A percentile compares a stretch with the other conserved stretches of the same genome.
Conservation (phyloP, 2,113 vertebrate genomes). For the Australoheros scitulus region DNA sequence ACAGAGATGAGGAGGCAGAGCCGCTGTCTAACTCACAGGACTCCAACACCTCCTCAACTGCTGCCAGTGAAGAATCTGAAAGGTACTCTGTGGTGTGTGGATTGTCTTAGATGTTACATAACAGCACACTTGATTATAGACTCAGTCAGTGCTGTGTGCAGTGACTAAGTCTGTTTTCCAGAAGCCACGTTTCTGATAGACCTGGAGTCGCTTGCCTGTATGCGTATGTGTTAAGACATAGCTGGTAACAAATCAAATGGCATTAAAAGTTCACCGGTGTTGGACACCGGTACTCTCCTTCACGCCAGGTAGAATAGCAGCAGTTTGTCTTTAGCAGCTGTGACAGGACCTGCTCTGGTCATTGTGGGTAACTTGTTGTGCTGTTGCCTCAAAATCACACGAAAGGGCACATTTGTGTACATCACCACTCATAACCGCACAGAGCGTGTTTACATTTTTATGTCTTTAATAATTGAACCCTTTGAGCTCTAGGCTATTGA, state of each 20-base stretch:
- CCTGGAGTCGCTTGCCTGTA: not conserved
- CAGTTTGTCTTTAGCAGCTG: not conserved
- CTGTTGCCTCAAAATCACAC: not conserved
- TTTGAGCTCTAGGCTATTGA: not conserved
- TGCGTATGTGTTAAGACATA: not conserved
- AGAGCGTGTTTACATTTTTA: not conserved
- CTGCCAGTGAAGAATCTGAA: constrained; percentile 83
- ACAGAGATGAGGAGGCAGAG: constrained; percentile 35
- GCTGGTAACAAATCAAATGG: not conserved
- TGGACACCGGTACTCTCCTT: not conserved
- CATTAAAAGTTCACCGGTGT: not conserved
- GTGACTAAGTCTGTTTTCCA: not conserved
- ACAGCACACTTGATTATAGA: not conserved
- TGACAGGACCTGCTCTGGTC: not conserved
- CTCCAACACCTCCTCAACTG: constrained; percentile 78
- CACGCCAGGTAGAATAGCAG: not conserved
- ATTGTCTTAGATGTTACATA: not conserved
- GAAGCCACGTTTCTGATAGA: not conserved
- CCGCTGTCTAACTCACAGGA: constrained; percentile 81
- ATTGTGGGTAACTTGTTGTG: not conserved
- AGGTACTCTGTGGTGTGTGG: constrained; percentile 50
- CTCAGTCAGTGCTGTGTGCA: not conserved
- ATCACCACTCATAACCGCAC: not conserved
- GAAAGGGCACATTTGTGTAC: not conserved
- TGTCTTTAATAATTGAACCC: not conserved